Evolutionary conservation across 23 tunicate species (phyloP), one percentile per base, ranked within the genome.

Genomic region (Styela plicata): DNA sequence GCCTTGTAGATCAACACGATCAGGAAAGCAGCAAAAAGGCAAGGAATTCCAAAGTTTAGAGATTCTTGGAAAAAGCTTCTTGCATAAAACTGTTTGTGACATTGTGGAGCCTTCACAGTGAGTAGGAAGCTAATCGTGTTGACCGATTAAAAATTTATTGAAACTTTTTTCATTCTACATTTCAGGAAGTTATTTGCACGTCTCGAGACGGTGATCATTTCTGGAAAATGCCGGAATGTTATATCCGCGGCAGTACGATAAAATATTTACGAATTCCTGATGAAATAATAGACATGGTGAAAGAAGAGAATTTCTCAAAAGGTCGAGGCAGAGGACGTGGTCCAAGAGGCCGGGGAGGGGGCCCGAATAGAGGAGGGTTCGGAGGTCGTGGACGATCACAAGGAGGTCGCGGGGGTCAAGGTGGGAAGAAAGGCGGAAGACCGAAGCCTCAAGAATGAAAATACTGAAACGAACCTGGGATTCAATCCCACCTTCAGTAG

Each of bases 191-290:
- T 10, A 95, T 95, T 52, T 95, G 99, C 82, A 95, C 99, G 26
- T 95, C 99, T 63, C 85, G 83, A 19, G 99, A 95, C 86, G 99
- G 99, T 25, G 99, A 95, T 71, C 99, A 90, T 81, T 95, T 95
- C 70, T 95, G 99, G 99, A 95, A 86, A 65, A 90, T 95, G 99
- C 91, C 95, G 1, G 99, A 95, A 61, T 95, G 99, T 53, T 95
- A 95, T 87, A 90, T 95, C 36, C 68, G 99, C 30, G 99, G 99
- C 32, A 89, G 96, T 79, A 95, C 99, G 0, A 95, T 95, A 52
- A 95, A 95, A 63, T 95, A 95, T 73, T 86, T 95, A 10, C 69
- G 99, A 74, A 95, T 95, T 63, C 96, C 99, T 26, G 96, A 90
- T 77, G 99, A 95, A 73, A 96, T 95, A 1, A 95, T 95, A 22